These are phyloP conservation scores for Scatophagus argus DNA, from an alignment of 2,113 vertebrate genomes.

Conservation along the genomic window DNA sequence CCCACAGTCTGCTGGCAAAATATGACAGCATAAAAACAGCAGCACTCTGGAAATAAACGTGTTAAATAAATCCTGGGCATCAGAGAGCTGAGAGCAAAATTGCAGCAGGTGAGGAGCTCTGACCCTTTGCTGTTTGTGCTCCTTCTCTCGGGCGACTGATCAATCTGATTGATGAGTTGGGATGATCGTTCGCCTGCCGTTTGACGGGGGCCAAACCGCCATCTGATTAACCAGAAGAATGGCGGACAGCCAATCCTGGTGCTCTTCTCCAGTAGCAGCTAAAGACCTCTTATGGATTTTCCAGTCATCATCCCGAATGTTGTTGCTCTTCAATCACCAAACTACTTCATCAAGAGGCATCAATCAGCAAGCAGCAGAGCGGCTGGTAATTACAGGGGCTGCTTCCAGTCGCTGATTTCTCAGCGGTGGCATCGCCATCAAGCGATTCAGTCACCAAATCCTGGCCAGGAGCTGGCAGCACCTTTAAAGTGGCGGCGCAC, in stretches of 20 bases:
- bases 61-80: slow-evolving; percentile 16
- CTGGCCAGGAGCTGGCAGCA: slow-evolving; percentile 22
- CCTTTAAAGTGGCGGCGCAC: slow-evolving; percentile 10
- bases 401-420: slow-evolving; percentile 76
- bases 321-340: slow-evolving; percentile 79
- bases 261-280: slow-evolving; percentile 52
- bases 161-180: slow-evolving; percentile 59
- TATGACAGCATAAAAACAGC: background rate
- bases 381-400: slow-evolving; percentile 71
- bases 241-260: slow-evolving; percentile 51
- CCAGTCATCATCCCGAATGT: slow-evolving; percentile 53
- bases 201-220: slow-evolving; percentile 40
- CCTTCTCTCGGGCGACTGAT: slow-evolving; percentile 52
- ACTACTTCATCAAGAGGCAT: slow-evolving; percentile 78
- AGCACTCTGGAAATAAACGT: background rate
- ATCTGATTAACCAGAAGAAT: slow-evolving; percentile 66
- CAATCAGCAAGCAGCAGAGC: slow-evolving; percentile 66
- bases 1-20: background rate
- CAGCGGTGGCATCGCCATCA: slow-evolving; percentile 5
- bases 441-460: slow-evolving; percentile 30
- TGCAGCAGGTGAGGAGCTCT: slow-evolving; percentile 29
- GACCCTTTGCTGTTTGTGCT: background rate
- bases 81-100: slow-evolving; percentile 14
- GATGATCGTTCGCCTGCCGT: slow-evolving; percentile 43
- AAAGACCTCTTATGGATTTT: slow-evolving; percentile 77